A percentile compares a stretch with the other conserved stretches of the same genome.
Conservation (phyloP, 2,113 vertebrate species). For the Numenius arquata region DNA sequence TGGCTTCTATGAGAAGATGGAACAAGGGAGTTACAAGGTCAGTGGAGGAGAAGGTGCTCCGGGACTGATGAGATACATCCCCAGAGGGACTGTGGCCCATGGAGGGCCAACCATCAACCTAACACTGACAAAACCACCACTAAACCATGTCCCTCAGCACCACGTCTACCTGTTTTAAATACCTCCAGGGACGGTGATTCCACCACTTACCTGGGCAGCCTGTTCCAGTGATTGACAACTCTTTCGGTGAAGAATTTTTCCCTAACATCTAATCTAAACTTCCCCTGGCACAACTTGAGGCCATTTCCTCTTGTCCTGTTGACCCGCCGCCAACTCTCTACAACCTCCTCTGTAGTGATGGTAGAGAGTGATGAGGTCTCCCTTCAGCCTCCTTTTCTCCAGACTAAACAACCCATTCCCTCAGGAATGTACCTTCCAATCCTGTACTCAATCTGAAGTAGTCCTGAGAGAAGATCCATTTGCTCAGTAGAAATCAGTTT, state of each 20-base stretch:
- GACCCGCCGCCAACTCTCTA: not conserved
- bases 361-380: not conserved
- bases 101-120: not conserved
- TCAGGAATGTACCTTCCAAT: not conserved
- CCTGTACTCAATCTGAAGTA: not conserved
- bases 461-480: not conserved
- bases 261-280: not conserved
- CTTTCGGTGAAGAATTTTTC: not conserved
- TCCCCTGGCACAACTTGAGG: not conserved
- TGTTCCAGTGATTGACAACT: not conserved
- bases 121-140: not conserved
- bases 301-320: not conserved
- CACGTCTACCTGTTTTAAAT: not conserved
- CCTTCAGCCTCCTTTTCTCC: not conserved
- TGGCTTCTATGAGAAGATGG: not conserved
- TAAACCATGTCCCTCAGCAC: not conserved
- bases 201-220: not conserved
- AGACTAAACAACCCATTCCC: not conserved
- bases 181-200: not conserved
- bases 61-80: not conserved
- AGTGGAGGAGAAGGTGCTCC: not conserved
- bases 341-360: not conserved
- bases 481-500: not conserved
- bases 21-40: fast-evolving
- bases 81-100: not conserved